phyloP scores from a whole-genome alignment of 1,140 invertebrate species.

The Rhizoglyphus robini region DNA sequence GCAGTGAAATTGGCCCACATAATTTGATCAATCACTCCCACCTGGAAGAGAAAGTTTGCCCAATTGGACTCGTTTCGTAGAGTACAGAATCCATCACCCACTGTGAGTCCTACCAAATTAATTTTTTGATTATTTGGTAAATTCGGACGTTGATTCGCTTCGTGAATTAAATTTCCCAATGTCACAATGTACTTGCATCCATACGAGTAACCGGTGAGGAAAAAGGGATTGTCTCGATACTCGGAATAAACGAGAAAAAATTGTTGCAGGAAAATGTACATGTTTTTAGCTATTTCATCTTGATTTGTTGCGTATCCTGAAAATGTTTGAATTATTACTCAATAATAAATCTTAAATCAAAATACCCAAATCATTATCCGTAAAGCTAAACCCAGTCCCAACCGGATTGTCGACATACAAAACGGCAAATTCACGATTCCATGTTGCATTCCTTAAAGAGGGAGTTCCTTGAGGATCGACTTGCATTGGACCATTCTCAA shows the following conservation, averaged over 20 bases:
- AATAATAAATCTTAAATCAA: no score
- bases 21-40: no score
- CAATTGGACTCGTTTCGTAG: constrained; percentile 20
- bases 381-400: constrained; percentile 30
- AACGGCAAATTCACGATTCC: constrained; percentile 56
- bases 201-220: constrained; percentile 74
- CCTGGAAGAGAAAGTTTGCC: constrained; percentile 13
- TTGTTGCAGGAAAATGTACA: constrained; percentile 32
- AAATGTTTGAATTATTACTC: no score
- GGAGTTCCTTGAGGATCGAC: no score
- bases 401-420: constrained; percentile 66
- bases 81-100: constrained; percentile 32
- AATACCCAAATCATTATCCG: constrained; percentile 19
- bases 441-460: no score
- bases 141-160: constrained; percentile 33
- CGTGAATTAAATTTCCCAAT: constrained; percentile 36
- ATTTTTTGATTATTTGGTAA: constrained; percentile 35
- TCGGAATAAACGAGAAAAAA: no score
- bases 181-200: no score
- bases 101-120: no score
- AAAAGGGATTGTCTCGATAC: constrained; percentile 51
- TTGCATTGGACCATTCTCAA: no score
- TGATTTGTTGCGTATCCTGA: constrained; percentile 26
- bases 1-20: no score
- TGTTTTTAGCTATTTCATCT: constrained; percentile 22